These are phyloP conservation scores for Poicephalus gulielmi DNA, from an alignment of 2,113 vertebrate genomes.

Conservation along the genomic window DNA sequence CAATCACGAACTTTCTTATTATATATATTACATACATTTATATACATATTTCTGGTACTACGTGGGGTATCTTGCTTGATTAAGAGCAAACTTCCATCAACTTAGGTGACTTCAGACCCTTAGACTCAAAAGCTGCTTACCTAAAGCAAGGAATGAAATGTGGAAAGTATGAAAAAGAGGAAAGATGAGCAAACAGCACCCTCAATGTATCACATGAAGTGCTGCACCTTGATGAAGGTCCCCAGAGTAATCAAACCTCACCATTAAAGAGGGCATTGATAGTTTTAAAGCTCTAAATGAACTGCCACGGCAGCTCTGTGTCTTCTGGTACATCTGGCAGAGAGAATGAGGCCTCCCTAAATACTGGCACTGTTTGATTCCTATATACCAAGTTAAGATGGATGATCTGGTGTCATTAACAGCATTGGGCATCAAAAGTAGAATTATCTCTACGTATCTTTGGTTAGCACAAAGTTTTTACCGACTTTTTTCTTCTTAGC, in stretches of 20 bases:
- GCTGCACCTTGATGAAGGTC: not conserved
- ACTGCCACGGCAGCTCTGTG: not conserved
- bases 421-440: not conserved
- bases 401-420: not conserved
- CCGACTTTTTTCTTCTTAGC: not conserved
- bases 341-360: not conserved
- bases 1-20: not conserved
- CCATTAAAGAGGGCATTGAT: not conserved
- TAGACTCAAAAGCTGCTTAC: not conserved
- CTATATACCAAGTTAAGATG: not conserved
- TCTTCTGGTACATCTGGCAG: not conserved
- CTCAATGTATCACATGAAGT: fast-evolving
- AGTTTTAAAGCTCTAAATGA: not conserved
- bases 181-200: not conserved
- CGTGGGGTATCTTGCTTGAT: fast-evolving
- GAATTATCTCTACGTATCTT: not conserved
- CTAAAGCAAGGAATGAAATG: not conserved
- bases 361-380: not conserved
- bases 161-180: not conserved
- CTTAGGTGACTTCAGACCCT: not conserved
- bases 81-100: not conserved
- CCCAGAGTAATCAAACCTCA: not conserved
- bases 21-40: not conserved
- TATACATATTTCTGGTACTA: not conserved
- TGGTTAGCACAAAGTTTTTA: not conserved